phyloP scores from a whole-genome alignment of 2,888 invertebrate genomes.

The Pterostichus niger region DNA sequence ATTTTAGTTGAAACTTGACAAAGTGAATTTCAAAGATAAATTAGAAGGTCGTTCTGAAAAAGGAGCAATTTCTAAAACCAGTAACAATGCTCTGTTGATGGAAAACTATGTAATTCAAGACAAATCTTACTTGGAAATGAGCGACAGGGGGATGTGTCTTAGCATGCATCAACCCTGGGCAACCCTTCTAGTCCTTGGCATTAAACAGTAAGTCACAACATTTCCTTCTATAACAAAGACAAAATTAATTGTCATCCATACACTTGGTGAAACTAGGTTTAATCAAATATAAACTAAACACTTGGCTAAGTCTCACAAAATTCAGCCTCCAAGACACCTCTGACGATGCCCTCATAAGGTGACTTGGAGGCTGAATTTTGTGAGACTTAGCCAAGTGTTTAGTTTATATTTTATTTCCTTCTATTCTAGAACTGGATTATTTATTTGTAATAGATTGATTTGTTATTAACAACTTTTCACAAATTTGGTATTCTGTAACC shows the following conservation, averaged over 20 bases:
- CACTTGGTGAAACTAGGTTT: too few species aligned
- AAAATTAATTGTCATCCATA: too few species aligned
- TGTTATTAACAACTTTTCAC: not conserved
- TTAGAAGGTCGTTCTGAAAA: not conserved
- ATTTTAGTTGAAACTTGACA: conserved; percentile 30
- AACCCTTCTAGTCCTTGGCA: conserved; percentile 93
- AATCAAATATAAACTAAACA: too few species aligned
- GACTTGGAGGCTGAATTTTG: too few species aligned
- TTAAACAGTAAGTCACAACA: conserved; percentile 85
- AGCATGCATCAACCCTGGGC: conserved; percentile 99
- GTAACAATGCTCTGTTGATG: not conserved
- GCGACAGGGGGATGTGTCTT: conserved; percentile 87
- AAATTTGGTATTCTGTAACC: too few species aligned
- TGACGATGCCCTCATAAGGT: too few species aligned
- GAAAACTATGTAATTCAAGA: conserved; percentile 69
- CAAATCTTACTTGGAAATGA: conserved; percentile 72
- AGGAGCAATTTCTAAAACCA: not conserved
- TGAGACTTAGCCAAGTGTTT: too few species aligned
- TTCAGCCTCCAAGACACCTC: too few species aligned
- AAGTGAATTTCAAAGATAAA: conserved; percentile 25
- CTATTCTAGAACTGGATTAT: not conserved
- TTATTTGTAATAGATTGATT: not conserved
- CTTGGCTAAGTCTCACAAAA: too few species aligned
- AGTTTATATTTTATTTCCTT: too few species aligned
- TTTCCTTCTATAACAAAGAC: not conserved